These are phyloP conservation scores for Melieria picta DNA, from an alignment of 2,888 invertebrate species.

Conservation along the genomic window DNA sequence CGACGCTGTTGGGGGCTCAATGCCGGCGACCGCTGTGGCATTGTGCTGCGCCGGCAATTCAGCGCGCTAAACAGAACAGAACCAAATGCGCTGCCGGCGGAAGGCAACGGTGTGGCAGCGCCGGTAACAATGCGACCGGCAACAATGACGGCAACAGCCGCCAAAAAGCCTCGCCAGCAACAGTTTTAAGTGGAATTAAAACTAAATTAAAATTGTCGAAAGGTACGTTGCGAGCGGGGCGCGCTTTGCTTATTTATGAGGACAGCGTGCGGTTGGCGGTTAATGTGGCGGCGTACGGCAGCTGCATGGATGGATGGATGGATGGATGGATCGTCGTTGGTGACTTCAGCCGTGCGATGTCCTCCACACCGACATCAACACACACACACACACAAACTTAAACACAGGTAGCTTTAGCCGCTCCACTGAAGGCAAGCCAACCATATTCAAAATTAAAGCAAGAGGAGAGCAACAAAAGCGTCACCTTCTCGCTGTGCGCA, in stretches of 20 bases:
- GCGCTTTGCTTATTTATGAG: too few species aligned
- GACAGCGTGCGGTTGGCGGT: too few species aligned
- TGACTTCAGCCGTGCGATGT: constrained; percentile 1
- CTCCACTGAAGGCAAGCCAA: too few species aligned
- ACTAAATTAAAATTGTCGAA: constrained; percentile 13
- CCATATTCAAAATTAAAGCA: too few species aligned
- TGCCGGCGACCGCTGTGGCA: background rate
- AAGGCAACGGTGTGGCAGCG: constrained; percentile 17
- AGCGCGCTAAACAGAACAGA: constrained; percentile 32
- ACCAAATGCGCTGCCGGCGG: constrained; percentile 13
- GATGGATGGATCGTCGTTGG: background rate
- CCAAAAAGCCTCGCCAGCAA: background rate
- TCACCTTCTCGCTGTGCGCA: background rate
- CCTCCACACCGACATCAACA: constrained; percentile 11
- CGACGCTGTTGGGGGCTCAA: background rate
- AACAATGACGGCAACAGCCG: constrained; percentile 6
- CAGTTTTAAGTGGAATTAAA: constrained; percentile 8
- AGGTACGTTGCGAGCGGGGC: constrained; percentile 5
- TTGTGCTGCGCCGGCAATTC: constrained; percentile 6
- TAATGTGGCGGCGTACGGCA: too few species aligned
- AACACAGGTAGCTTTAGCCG: too few species aligned
- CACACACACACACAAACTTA: too few species aligned
- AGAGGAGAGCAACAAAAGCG: too few species aligned
- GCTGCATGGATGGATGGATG: too few species aligned
- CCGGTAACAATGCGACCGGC: constrained; percentile 8